Base-by-base conservation (phyloP, 2,888 invertebrate genomes). In the Ichneumoninae sp. region DNA sequence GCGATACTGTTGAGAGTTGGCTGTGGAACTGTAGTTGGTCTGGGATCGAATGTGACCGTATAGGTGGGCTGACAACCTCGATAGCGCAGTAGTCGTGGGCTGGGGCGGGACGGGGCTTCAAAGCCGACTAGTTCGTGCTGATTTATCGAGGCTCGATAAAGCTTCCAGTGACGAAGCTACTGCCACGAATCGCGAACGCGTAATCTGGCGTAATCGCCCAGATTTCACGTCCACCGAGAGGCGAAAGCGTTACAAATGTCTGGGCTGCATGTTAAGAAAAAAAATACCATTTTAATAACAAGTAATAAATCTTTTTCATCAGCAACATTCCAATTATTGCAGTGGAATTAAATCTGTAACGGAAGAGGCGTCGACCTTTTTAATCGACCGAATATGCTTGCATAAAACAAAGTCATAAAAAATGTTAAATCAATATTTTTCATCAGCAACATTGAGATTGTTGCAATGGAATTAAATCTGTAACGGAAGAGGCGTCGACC, bases 321-420 rank as follows among this genome's bases (percentile, higher is more conserved):
- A 54, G 10, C 22, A 8, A 52, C 19, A 7, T n/a, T 19, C 6
- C 52, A 52, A 52, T 54, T 54, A 8, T 22, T 54, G 54, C 22
- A 54, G 22, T 54, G 40, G 69, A 77, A 57, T 83, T 69, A 74
- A 54, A 78, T 73, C 73, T 85, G 87, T 86, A 87, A 84, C 85
- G 88, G 87, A 87, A 89, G 86, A 75, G 85, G 69, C 75, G 85
- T 84, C 84, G 87, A 88, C 86, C 87, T 87, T 90, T 88, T 86
- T 89, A 86, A 87, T 86, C 87, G 88, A 89, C 87, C 89, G 88
- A 77, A 87, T 88, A 33, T 33, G 33, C 33, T 33, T 33, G 3
- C 3, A 33, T 5, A 4, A 6, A 33, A 33, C 0, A 33, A 6
- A 33, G 3, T 33, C 5, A 33, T 33, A 3, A 33, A 33, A 33